Percentiles rank a stretch among this genome's conserved stretches.
Evolutionary conservation across 2,888 invertebrate species (phyloP).

Genomic region (Phorcus lineatus): DNA sequence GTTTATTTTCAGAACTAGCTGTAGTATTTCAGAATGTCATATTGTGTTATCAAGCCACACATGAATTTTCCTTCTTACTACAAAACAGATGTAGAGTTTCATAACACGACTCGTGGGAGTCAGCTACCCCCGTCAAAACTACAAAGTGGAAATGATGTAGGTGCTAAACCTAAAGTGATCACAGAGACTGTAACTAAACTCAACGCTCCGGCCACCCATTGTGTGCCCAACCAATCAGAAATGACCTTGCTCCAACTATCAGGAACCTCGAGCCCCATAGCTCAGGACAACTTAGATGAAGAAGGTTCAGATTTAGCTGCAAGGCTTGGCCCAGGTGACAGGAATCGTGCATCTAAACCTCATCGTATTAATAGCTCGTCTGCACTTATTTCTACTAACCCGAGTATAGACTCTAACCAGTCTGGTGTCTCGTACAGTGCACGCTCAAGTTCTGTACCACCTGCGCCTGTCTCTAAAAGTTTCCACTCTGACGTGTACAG

Average conservation of each 20-base stretch:
- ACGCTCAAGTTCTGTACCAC: constrained; percentile 40
- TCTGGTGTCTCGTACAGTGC: constrained; percentile 1
- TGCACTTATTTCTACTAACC: constrained; percentile 30
- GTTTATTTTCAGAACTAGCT: no score
- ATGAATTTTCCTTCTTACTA: no score
- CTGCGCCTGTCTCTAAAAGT: constrained; percentile 56
- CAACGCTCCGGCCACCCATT: constrained; percentile 28
- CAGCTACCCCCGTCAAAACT: neutral
- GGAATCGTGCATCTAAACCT: constrained; percentile 5
- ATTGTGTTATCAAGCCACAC: no score
- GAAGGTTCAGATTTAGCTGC: neutral
- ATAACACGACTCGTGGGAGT: constrained; percentile 52
- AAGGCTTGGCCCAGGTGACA: constrained; percentile 29
- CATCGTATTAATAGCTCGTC: constrained; percentile 26
- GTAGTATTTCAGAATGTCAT: no score
- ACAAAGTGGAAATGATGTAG: neutral
- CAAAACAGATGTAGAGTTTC: constrained; percentile 57
- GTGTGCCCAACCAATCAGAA: constrained; percentile 30
- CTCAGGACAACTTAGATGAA: neutral
- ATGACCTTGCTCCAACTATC: constrained; percentile 1
- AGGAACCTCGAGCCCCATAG: neutral
- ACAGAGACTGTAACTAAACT: constrained; percentile 29
- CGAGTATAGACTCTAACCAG: constrained; percentile 26
- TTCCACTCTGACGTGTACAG: constrained; percentile 73
- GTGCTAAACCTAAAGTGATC: constrained; percentile 14